Base-by-base conservation (phyloP, 2,113 vertebrate species). In the Speoplatyrhinus poulsoni region DNA sequence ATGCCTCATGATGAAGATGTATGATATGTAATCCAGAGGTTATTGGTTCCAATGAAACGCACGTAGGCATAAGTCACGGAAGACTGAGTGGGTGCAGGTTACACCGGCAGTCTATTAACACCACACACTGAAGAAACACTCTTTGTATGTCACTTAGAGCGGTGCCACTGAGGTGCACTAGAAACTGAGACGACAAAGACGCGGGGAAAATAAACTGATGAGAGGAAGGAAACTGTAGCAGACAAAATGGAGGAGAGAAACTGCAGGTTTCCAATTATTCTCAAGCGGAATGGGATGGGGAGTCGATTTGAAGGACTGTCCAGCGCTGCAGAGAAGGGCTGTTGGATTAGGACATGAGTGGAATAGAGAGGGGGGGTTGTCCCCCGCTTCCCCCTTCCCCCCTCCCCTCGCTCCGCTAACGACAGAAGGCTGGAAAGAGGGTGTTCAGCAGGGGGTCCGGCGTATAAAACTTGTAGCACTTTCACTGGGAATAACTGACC, bases 11-110 rank as follows among this genome's bases (percentile, higher is more conserved):
- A 84, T 87, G 85, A 81, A 87, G 83, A 90, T 85, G 68, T 77
- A 85, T 89, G 82, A 76, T 87, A 82, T 73, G 70, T 77, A 82
- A 84, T 83, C 41, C 72, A 65, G 72, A 83, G 87, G 88, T 90
- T 79, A 87, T 89, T 80, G 80, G 84, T 88, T 85, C 80, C 81
- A 86, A 75, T 85, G 75, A 80, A 26, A 87, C 73, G 73, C 71
- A 87, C 88, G 82, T 76, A 87, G 79, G 36, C 36, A 41, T 0
- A 86, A 77, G 69, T 58, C 72, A 81, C 80, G 78, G 85, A 85
- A 66, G 72, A 46, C 41, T 8, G 49, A 6, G 59, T 66, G 49
- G 5, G 59, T 66, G 63, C 69, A 72, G 81, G 79, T 84, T 73
- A 73, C 46, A 0, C 81, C 77, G 69, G 36, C 36, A 41, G 36